Percentiles rank a stretch among this genome's conserved stretches.
phyloP scores from a whole-genome alignment of 2,113 vertebrate genomes.

The Formicarius rufipectus region DNA sequence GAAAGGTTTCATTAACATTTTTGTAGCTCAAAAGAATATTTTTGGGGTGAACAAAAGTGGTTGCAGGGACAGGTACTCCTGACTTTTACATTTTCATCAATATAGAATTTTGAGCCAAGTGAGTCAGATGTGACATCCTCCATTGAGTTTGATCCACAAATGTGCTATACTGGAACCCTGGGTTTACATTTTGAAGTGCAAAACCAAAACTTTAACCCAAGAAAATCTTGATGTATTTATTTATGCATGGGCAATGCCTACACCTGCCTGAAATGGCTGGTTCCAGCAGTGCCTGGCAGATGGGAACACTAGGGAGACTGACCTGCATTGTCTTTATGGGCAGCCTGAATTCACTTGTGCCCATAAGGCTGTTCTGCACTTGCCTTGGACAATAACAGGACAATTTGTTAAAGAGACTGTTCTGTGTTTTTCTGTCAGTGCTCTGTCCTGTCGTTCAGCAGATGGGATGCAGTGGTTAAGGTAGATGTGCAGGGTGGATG shows the following conservation, averaged over 20 bases:
- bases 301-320: rapidly evolving
- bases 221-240: not conserved
- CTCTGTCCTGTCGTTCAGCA: not conserved
- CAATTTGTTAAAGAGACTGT: rapidly evolving
- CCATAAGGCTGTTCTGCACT: rapidly evolving
- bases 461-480: not conserved
- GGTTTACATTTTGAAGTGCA: not conserved
- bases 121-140: rapidly evolving
- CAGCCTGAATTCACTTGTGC: not conserved
- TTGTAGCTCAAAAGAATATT: not conserved
- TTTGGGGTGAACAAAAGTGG: not conserved
- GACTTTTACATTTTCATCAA: not conserved
- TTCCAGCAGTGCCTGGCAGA: not conserved
- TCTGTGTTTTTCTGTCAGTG: not conserved
- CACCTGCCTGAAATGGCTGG: not conserved
- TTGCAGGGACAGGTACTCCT: not conserved
- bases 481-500: rapidly evolving
- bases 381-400: rapidly evolving
- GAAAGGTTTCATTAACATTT: not conserved
- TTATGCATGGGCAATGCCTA: not conserved
- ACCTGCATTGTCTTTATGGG: not conserved
- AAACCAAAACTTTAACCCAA: not conserved
- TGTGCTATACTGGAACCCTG: not conserved
- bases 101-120: not conserved
- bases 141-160: not conserved